Evolutionary conservation across 1,140 invertebrate species (phyloP).

Genomic region (Drosophila carrolli): DNA sequence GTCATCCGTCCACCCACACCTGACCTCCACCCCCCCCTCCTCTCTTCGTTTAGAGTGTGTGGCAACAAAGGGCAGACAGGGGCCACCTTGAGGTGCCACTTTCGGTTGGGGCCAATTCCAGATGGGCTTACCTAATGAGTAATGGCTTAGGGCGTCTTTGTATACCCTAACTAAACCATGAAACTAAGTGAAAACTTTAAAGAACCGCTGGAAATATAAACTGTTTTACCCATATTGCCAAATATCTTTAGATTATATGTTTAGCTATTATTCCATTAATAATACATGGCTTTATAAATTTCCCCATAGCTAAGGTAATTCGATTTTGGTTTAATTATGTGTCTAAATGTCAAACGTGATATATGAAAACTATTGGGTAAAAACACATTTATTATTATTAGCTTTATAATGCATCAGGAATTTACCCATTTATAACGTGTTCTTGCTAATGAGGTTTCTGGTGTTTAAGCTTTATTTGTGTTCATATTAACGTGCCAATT

Average conservation of each 20-base stretch:
- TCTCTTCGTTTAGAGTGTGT: slow-evolving; percentile 30
- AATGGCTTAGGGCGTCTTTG: slow-evolving; percentile 15
- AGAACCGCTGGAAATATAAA: too few species aligned
- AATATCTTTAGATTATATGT: too few species aligned
- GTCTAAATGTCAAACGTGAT: slow-evolving; percentile 6
- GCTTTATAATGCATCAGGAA: neutral
- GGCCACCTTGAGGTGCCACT: slow-evolving; percentile 48
- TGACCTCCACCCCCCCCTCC: neutral
- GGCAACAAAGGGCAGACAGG: slow-evolving; percentile 50
- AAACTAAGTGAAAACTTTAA: neutral
- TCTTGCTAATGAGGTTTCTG: neutral
- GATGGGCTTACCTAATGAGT: slow-evolving; percentile 30
- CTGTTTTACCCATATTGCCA: too few species aligned
- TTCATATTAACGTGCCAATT: neutral
- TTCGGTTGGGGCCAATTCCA: slow-evolving; percentile 18
- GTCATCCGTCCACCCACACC: slow-evolving; percentile 16
- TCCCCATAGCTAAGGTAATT: neutral
- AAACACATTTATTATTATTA: neutral
- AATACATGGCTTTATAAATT: neutral
- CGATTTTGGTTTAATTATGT: neutral
- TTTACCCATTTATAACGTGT: neutral
- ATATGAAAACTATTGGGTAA: neutral
- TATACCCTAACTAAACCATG: neutral
- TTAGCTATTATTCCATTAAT: too few species aligned
- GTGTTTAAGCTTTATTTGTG: neutral